These are phyloP conservation scores for Larimichthys crocea DNA, from an alignment of 2,113 vertebrate genomes.

Conservation along the genomic window DNA sequence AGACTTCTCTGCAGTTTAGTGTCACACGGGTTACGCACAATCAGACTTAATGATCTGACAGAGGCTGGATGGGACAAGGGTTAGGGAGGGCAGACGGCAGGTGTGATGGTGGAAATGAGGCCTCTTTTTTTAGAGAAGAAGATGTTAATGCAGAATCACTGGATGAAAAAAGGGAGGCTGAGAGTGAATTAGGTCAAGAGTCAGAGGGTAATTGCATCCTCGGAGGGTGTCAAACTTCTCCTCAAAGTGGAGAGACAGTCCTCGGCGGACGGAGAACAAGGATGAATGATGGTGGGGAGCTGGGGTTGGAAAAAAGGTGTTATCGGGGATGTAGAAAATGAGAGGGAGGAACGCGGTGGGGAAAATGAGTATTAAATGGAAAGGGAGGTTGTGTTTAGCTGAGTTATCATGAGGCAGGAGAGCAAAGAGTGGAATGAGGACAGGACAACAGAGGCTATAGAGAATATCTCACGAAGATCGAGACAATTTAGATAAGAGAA, in stretches of 20 bases:
- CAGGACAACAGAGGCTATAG: neutral
- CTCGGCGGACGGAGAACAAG: neutral
- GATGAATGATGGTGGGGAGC: constrained; percentile 26
- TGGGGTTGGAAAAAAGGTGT: constrained; percentile 21
- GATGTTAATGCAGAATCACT: constrained; percentile 11
- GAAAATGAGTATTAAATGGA: neutral
- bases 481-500: neutral
- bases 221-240: constrained; percentile 3
- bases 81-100: neutral
- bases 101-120: constrained; percentile 6
- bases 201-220: constrained; percentile 64
- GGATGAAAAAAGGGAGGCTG: neutral
- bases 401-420: neutral
- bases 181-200: constrained; percentile 41
- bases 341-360: neutral
- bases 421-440: neutral
- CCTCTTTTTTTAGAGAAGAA: neutral
- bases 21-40: neutral
- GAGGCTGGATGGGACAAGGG: neutral
- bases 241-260: neutral
- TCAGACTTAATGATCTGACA: neutral
- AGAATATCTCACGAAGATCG: neutral
- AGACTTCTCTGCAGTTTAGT: neutral
- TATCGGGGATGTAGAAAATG: constrained; percentile 1
- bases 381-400: neutral